Evolutionary conservation across 2,113 vertebrate species (phyloP).

Genomic region (Genyomyrus donnyi): DNA sequence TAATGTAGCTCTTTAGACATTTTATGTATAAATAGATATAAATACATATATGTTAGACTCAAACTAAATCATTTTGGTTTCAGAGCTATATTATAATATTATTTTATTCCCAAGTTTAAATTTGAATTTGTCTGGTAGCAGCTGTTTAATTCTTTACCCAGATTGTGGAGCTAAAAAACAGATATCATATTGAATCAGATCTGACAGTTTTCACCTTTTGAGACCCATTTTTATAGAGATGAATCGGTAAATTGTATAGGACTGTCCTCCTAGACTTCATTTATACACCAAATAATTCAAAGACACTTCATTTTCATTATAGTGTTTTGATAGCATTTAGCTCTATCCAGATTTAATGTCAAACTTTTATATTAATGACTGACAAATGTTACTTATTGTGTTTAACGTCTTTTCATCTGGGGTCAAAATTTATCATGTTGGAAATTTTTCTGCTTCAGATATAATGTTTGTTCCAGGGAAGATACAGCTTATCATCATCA

Average conservation of each 20-base stretch:
- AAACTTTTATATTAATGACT: neutral
- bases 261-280: neutral
- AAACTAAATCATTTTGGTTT: neutral
- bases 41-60: neutral
- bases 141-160: neutral
- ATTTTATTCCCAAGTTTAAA: neutral
- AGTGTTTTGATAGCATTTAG: neutral
- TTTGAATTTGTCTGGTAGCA: neutral
- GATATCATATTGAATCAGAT: neutral
- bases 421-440: neutral
- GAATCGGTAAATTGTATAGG: neutral
- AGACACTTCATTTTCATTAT: neutral
- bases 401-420: neutral
- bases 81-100: neutral
- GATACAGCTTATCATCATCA: neutral
- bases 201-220: neutral
- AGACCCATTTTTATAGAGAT: neutral
- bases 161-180: neutral
- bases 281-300: neutral
- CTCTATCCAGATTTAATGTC: neutral
- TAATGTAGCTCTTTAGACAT: neutral
- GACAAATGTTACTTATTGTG: neutral
- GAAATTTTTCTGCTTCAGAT: neutral
- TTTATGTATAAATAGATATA: neutral
- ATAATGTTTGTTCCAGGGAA: neutral